phyloP scores from a whole-genome alignment of 2,113 vertebrate genomes.

The Psephotus haematonotus region DNA sequence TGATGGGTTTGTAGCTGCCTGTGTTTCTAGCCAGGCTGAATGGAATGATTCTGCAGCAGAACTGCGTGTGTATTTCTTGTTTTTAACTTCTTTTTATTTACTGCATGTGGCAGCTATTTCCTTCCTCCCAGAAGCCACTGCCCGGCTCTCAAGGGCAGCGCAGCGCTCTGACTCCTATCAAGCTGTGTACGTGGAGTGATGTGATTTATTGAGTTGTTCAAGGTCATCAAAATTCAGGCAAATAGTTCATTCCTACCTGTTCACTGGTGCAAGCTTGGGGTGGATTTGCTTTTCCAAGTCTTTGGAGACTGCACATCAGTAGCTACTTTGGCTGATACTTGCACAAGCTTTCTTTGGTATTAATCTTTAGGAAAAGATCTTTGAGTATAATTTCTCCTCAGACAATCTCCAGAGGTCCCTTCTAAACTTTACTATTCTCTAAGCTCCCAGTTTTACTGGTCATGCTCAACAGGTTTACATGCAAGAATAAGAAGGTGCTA shows the following conservation, averaged over 20 bases:
- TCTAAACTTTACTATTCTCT: not conserved
- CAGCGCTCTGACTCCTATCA: not conserved
- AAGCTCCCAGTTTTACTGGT: not conserved
- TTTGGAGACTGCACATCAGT: not conserved
- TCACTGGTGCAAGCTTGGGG: not conserved
- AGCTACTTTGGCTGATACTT: not conserved
- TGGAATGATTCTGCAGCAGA: conserved; percentile 51
- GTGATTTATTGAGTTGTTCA: conserved; percentile 12
- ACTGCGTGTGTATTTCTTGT: not conserved
- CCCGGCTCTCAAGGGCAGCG: conserved; percentile 17
- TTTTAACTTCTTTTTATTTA: conserved; percentile 43
- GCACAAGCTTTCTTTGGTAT: not conserved
- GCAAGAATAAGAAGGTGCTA: not conserved
- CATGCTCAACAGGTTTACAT: not conserved
- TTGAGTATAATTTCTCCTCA: not conserved
- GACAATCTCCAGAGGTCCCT: not conserved
- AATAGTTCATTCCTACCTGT: not conserved
- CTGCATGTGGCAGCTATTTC: conserved; percentile 47
- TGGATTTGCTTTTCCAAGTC: not conserved
- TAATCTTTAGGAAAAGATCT: not conserved
- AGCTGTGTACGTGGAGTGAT: not conserved
- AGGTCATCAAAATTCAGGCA: not conserved
- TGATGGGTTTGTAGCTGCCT: conserved; percentile 45
- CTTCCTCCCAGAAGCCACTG: conserved; percentile 37
- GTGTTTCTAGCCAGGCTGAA: conserved; percentile 36